Base-by-base conservation (phyloP, 2,113 vertebrate species). In the Mungos mungo region DNA sequence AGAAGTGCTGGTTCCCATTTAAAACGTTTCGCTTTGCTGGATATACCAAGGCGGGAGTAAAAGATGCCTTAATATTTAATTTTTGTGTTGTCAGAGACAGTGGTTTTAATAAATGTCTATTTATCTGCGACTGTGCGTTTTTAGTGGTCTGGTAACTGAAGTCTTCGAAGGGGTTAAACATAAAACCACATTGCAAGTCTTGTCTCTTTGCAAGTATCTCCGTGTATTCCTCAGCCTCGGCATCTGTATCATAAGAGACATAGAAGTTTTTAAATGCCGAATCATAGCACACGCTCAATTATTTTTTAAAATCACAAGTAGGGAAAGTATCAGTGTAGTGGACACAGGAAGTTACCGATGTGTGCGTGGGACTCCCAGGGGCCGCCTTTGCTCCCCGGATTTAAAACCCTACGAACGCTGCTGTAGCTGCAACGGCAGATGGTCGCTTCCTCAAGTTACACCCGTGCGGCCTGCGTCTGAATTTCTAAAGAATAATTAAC, bases 61-160 rank as follows among this genome's bases (percentile, higher is more conserved):
- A 97, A 97, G 96, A 98, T 99, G 98, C 99, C 98, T 99, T 98
- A 99, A 98, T 98, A 93, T 88, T 98, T 97, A 96, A 93, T 98
- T 97, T 98, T 94, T 98, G 92, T 98, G 90, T 96, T 98, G 94
- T 25, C 95, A 91, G 89, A 97, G 92, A 95, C 94, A 57, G 3
- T 80, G 81, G 97, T 95, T 98, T 98, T 98, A 98, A 98, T 98
- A 98, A 98, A 98, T 98, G 71, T 74, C 45, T 98, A 95, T 98
- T 98, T 98, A 97, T 98, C 93, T 96, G 90, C 96, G 96, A 15
- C 86, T 92, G 29, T 83, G 18, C 79, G 47, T 63, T 96, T 93
- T 89, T 85, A 13, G 81, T 95, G 71, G 54, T 95, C 93, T 41
- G 68, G 38, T 83, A 83, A 86, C 60, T 76, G 57, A 84, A 19